A percentile compares a stretch with the other conserved stretches of the same genome.
Evolutionary conservation across 2,797 vertebrate genomes (phyloP).

Genomic region (Molossus molossus): DNA sequence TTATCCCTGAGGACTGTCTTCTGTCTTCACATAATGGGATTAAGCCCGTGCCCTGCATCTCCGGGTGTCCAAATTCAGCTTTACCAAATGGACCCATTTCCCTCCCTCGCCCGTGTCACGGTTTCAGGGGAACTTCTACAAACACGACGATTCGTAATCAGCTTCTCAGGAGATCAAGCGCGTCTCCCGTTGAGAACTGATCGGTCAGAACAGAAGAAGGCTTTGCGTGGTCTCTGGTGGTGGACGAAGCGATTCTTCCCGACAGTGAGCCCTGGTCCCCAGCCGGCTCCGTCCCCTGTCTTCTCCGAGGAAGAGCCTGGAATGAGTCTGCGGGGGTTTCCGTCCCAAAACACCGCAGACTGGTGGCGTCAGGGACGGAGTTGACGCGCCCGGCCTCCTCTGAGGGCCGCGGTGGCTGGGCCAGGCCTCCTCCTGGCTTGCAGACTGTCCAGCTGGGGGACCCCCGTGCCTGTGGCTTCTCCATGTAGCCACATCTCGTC

Average conservation of each 20-base stretch:
- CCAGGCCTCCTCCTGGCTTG: not conserved
- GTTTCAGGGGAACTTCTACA: conserved; percentile 58
- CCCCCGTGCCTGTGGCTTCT: not conserved
- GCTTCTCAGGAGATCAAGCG: conserved; percentile 24
- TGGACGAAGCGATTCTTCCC: conserved; percentile 34
- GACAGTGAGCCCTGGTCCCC: not conserved
- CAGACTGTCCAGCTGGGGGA: not conserved
- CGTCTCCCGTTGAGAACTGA: conserved; percentile 44
- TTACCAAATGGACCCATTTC: conserved; percentile 58
- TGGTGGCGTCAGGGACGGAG: not conserved
- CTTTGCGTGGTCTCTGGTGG: conserved; percentile 23
- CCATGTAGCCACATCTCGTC: not conserved
- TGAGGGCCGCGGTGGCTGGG: not conserved
- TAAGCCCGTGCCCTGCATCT: not conserved
- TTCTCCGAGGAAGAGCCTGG: not conserved
- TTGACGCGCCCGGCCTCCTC: not conserved
- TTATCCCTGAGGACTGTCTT: not conserved
- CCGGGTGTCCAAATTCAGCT: conserved; percentile 55
- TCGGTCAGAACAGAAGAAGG: conserved; percentile 50
- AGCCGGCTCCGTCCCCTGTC: not conserved
- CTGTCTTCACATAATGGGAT: not conserved
- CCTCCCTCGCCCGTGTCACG: conserved; percentile 44
- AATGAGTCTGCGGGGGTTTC: not conserved
- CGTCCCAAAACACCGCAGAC: not conserved
- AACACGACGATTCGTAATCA: conserved; percentile 59